These are phyloP conservation scores for Tinea pellionella DNA, from an alignment of 2,888 invertebrate genomes.

Conservation along the genomic window DNA sequence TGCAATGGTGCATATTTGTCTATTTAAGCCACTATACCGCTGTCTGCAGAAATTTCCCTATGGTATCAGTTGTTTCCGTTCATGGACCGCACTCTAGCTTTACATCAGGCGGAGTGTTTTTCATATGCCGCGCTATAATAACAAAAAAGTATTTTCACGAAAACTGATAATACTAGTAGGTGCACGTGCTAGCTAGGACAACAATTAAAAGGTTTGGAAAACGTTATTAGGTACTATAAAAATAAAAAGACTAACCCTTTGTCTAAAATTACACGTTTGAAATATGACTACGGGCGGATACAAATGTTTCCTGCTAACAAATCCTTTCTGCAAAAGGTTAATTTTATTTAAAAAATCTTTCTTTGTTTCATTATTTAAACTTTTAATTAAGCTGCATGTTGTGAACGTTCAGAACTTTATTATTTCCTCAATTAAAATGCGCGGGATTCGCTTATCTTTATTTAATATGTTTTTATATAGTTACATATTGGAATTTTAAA, in stretches of 20 bases:
- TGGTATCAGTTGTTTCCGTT: too few species aligned
- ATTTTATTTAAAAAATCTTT: not conserved
- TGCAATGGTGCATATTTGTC: too few species aligned
- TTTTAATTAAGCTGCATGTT: slow-evolving; percentile 8
- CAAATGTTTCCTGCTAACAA: not conserved
- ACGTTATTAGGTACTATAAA: too few species aligned
- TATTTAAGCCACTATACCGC: too few species aligned
- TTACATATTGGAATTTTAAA: not conserved
- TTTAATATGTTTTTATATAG: not conserved
- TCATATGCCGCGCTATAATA: too few species aligned
- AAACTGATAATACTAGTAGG: too few species aligned
- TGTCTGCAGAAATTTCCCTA: too few species aligned
- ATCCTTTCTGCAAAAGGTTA: not conserved
- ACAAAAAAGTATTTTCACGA: too few species aligned
- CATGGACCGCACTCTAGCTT: too few species aligned
- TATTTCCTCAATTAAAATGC: slow-evolving; percentile 6
- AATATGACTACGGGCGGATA: not conserved
- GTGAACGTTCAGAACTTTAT: not conserved
- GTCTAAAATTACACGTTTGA: not conserved
- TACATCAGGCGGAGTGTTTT: too few species aligned
- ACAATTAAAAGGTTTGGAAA: too few species aligned
- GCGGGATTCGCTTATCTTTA: not conserved
- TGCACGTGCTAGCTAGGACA: too few species aligned
- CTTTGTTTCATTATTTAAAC: slow-evolving; percentile 4
- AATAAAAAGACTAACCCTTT: not conserved